Base-by-base conservation (phyloP, 1,140 invertebrate genomes). In the Tetragonula clypearis region DNA sequence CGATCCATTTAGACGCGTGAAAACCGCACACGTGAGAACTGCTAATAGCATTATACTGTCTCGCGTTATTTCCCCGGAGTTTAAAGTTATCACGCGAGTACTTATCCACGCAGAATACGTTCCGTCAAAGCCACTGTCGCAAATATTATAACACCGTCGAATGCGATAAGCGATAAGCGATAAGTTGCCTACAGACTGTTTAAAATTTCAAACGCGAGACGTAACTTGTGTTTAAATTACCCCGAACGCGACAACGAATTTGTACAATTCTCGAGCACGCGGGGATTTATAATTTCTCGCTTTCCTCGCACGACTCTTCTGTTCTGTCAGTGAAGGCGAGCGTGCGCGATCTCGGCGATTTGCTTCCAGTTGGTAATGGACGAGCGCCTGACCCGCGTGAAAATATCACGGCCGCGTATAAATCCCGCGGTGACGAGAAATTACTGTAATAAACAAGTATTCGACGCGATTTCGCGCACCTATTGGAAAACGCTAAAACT, bases 381-480 rank as follows among this genome's bases (percentile, higher is more conserved):
- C 82, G 65, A 78, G 66, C 71, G 60, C 30, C 15, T 55, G 82
- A 77, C 2, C 4, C 19, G 58, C 12, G 23, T 8, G 23, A 83
- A 78, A 78, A 56, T 53, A 69, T n/a, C 65, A 23, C 65, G 53
- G 14, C 8, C 75, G 23, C 26, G 35, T 83, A 8, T 49, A 83
- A 83, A 83, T 83, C 58, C 26, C 53, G 17, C n/a, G 35, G 74
- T 23, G 82, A 83, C 82, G 53, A 83, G 74, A 69, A 69, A 83
- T 83, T 83, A 60, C 55, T 19, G 35, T 78, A 49, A 83, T 71
- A 83, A 83, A 83, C 78, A 83, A 83, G 55, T 26, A 58, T 78
- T 73, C 26, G 62, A 77, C 41, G 53, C 62, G 35, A 77, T 83
- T 69, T 62, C 21, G 19, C 30, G 55, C 26, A 55, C 19, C 53